Conservation (phyloP, 2,113 vertebrate species). For the Coryphaenoides rupestris region DNA sequence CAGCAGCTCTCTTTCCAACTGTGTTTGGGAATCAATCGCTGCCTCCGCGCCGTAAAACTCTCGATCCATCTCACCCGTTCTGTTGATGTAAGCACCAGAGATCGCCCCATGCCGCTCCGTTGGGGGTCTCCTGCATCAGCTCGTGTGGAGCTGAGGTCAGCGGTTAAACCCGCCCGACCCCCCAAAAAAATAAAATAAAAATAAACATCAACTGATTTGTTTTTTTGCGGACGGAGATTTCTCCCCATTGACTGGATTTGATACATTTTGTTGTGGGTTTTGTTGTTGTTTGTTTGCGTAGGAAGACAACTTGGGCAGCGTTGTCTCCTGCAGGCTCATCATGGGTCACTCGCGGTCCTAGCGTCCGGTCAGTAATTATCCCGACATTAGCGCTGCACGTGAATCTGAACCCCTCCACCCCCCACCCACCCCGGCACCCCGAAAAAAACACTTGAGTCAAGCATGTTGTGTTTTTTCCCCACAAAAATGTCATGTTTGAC, state of each 20-base stretch:
- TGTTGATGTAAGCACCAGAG: constrained; percentile 22
- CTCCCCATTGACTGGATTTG: constrained; percentile 8
- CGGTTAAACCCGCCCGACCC: too few species aligned
- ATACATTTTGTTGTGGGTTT: too few species aligned
- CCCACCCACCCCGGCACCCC: too few species aligned
- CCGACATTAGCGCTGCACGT: too few species aligned
- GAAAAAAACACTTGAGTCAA: too few species aligned
- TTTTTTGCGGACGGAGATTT: neutral
- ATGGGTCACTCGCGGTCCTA: too few species aligned
- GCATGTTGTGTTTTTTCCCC: too few species aligned
- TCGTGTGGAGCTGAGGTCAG: constrained; percentile 4
- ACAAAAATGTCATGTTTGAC: too few species aligned
- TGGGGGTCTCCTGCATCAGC: neutral
- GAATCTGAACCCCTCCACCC: too few species aligned
- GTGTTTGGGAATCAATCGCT: constrained; percentile 6
- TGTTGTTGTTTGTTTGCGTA: constrained; percentile 4
- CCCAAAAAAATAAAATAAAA: too few species aligned
- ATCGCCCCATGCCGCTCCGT: neutral
- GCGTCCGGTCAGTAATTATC: too few species aligned
- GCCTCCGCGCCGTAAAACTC: constrained; percentile 2
- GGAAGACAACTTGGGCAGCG: constrained; percentile 3
- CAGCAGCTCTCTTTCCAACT: constrained; percentile 7
- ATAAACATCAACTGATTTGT: neutral
- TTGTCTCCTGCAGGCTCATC: too few species aligned
- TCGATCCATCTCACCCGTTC: constrained; percentile 20